Evolutionary conservation across 2,797 vertebrate species (phyloP).

Genomic region (Bradypodion ventrale): DNA sequence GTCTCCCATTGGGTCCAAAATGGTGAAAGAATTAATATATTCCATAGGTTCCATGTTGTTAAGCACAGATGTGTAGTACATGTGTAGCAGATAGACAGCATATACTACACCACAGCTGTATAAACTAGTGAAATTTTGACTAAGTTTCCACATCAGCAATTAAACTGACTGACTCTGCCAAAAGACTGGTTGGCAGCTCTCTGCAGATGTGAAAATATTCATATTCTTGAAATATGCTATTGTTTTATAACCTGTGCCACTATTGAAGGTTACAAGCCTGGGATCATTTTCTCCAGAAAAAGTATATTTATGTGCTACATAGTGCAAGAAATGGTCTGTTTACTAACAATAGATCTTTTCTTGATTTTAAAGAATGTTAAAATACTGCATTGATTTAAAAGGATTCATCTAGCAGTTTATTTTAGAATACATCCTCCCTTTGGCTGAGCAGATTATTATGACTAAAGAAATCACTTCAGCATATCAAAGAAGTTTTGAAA

Average conservation of each 20-base stretch:
- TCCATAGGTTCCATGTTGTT: no score
- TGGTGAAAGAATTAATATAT: no score
- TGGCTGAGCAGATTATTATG: constrained; percentile 32
- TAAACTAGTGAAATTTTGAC: not conserved
- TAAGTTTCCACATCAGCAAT: not conserved
- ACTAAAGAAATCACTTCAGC: constrained; percentile 47
- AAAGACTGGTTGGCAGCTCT: no score
- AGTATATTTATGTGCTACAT: not conserved
- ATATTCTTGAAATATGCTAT: not conserved
- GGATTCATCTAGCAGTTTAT: not conserved
- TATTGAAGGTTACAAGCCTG: not conserved
- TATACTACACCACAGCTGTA: no score
- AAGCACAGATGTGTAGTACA: no score
- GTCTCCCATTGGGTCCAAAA: no score
- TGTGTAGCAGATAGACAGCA: not conserved
- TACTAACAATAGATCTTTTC: constrained; percentile 42
- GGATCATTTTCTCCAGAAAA: not conserved
- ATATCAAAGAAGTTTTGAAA: constrained; percentile 25
- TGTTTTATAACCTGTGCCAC: not conserved
- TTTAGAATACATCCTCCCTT: not conserved
- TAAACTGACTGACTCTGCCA: no score
- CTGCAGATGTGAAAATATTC: not conserved
- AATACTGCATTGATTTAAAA: constrained; percentile 33
- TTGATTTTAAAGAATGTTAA: constrained; percentile 22
- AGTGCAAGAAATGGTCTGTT: constrained; percentile 45